Evolutionary conservation across 1,140 invertebrate species (phyloP).

Genomic region (Drosophila auraria): DNA sequence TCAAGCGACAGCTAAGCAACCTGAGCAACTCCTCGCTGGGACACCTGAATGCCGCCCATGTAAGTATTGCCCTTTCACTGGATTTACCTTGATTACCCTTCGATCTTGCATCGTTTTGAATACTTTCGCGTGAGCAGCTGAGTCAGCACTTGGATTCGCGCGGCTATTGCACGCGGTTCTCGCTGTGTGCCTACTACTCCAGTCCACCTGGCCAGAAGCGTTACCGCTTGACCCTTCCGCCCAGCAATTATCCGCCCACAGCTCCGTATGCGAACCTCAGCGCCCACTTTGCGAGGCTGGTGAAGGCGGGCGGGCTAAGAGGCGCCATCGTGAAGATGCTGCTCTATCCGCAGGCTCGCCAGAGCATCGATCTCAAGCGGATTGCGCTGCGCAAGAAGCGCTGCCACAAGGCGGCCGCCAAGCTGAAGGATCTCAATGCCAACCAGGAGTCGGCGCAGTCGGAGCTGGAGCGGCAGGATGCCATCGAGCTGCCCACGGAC

Average conservation of each 20-base stretch:
- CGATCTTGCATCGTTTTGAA: constrained; percentile 36
- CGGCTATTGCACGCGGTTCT: constrained; percentile 86
- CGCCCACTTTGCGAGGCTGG: constrained; percentile 90
- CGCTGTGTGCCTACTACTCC: constrained; percentile 85
- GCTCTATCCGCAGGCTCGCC: constrained; percentile 87
- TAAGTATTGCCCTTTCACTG: constrained; percentile 83
- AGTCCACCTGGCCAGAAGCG: constrained; percentile 62
- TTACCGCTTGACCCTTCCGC: constrained; percentile 87
- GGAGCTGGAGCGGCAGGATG: constrained; percentile 87
- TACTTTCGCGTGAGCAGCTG: constrained; percentile 62
- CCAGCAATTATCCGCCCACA: constrained; percentile 88
- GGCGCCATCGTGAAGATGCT: constrained; percentile 90
- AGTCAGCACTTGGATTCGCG: constrained; percentile 85
- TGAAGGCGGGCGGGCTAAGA: constrained; percentile 90
- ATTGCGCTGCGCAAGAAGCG: constrained; percentile 86
- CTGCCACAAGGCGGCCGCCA: constrained; percentile 86
- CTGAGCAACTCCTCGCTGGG: constrained; percentile 82
- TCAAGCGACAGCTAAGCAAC: constrained; percentile 82
- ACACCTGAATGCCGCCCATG: constrained; percentile 85
- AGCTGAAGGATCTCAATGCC: constrained; percentile 61
- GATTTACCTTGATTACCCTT: constrained; percentile 21
- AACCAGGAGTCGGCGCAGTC: constrained; percentile 54
- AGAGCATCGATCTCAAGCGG: constrained; percentile 85
- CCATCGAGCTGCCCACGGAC: constrained; percentile 85
- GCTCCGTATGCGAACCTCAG: constrained; percentile 90